Conservation (phyloP, 2,797 vertebrate genomes). For the Acomys russatus region DNA sequence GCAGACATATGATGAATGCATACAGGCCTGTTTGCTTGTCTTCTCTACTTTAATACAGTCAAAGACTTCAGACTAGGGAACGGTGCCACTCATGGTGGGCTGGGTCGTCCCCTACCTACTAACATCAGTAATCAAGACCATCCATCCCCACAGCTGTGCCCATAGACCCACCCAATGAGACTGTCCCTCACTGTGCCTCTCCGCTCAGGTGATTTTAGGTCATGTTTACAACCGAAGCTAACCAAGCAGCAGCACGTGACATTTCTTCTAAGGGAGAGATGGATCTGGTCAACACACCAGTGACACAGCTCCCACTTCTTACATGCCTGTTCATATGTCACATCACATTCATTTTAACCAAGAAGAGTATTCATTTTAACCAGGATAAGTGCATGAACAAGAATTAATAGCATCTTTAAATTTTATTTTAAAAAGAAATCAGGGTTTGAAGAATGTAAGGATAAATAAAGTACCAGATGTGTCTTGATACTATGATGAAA, state of each 20-base stretch:
- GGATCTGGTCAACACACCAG: neutral
- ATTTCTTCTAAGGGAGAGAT: conserved; percentile 1
- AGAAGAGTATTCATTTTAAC: conserved; percentile 58
- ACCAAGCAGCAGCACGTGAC: too few relatives aligned
- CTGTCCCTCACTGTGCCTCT: neutral
- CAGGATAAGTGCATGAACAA: neutral
- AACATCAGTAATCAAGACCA: neutral
- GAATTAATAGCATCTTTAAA: conserved; percentile 5
- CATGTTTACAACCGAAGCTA: neutral
- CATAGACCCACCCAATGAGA: neutral
- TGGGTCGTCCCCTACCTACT: neutral
- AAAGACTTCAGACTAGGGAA: neutral
- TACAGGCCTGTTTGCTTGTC: neutral
- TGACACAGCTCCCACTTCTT: conserved; percentile 33
- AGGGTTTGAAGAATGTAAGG: neutral
- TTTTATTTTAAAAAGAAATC: conserved; percentile 18
- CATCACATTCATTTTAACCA: neutral
- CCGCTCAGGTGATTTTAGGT: neutral
- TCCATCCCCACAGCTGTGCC: neutral
- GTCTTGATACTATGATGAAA: neutral
- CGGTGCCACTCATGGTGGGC: neutral
- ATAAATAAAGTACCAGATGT: neutral
- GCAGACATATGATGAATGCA: neutral
- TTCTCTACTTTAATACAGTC: neutral
- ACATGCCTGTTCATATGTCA: neutral